Evolutionary conservation across 2,888 invertebrate species (phyloP).

Genomic region (Hirtodrosophila cameraria): DNA sequence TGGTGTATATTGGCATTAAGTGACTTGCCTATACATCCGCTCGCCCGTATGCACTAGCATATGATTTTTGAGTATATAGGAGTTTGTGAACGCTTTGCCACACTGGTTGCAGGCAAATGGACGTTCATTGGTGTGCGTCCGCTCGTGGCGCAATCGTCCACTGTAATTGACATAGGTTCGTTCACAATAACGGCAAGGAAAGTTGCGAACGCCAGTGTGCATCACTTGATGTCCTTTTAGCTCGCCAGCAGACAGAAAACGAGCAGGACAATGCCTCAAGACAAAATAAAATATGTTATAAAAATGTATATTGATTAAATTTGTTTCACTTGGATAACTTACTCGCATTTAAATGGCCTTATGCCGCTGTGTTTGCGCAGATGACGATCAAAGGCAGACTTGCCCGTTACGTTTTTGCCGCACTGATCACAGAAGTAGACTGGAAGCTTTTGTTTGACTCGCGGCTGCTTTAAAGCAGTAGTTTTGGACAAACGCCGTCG

Average conservation of each 20-base stretch:
- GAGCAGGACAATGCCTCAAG: conserved; percentile 72
- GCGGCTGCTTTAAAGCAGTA: conserved; percentile 16
- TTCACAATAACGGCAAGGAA: conserved; percentile 74
- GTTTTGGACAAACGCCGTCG: conserved; percentile 9
- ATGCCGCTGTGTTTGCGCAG: conserved; percentile 79
- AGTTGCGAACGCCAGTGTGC: conserved; percentile 78
- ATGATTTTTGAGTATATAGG: conserved; percentile 80
- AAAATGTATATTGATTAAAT: background rate
- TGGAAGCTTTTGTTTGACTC: conserved; percentile 47
- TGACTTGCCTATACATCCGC: conserved; percentile 69
- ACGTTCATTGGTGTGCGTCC: conserved; percentile 79
- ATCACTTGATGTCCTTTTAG: conserved; percentile 77
- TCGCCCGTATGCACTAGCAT: conserved; percentile 80
- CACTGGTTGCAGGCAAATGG: conserved; percentile 76
- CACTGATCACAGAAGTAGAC: conserved; percentile 80
- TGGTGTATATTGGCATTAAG: background rate
- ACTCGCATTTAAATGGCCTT: conserved; percentile 80
- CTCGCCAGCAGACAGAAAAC: conserved; percentile 77
- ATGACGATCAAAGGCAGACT: conserved; percentile 76
- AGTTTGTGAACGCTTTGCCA: conserved; percentile 76
- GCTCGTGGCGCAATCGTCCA: conserved; percentile 75
- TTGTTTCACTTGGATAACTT: conserved; percentile 18
- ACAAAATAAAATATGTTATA: background rate
- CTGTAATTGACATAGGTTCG: conserved; percentile 77
- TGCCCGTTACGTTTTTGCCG: conserved; percentile 74